Percentiles rank a stretch among this genome's conserved stretches.
phyloP scores from a whole-genome alignment of 2,888 invertebrate genomes.

The Amaurobius ferox region DNA sequence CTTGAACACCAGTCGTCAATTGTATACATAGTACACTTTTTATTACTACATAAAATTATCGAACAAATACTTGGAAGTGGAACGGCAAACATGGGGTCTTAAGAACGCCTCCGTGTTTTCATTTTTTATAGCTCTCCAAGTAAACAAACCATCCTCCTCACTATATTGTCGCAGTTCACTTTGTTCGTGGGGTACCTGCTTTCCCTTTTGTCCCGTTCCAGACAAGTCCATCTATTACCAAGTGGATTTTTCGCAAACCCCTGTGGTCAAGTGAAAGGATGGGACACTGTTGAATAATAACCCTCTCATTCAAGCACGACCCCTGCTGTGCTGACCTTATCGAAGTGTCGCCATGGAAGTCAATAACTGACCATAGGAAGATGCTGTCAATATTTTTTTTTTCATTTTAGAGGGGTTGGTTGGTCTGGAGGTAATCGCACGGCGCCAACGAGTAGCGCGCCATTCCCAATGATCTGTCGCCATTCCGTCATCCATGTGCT shows the following conservation, averaged over 20 bases:
- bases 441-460: slow-evolving; percentile 32
- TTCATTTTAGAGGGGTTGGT: neutral
- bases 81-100: neutral
- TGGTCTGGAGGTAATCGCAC: neutral
- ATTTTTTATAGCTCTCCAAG: neutral
- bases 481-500: slow-evolving; percentile 39
- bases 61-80: too few species aligned
- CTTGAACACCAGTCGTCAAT: too few species aligned
- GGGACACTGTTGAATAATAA: slow-evolving; percentile 13
- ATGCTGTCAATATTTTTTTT: slow-evolving; percentile 3
- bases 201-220: neutral
- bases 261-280: neutral
- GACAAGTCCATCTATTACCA: slow-evolving; percentile 13
- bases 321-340: slow-evolving; percentile 20
- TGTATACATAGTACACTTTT: too few species aligned
- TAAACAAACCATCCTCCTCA: neutral
- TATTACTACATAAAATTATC: too few species aligned
- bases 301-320: slow-evolving; percentile 2
- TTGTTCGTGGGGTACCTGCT: neutral
- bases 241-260: neutral
- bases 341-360: slow-evolving; percentile 47
- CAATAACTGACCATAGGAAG: slow-evolving; percentile 28
- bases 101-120: neutral
- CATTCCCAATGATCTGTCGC: slow-evolving; percentile 39
- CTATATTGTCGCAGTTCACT: neutral